Conservation (phyloP, 2,113 vertebrate genomes). For the Scortum barcoo region DNA sequence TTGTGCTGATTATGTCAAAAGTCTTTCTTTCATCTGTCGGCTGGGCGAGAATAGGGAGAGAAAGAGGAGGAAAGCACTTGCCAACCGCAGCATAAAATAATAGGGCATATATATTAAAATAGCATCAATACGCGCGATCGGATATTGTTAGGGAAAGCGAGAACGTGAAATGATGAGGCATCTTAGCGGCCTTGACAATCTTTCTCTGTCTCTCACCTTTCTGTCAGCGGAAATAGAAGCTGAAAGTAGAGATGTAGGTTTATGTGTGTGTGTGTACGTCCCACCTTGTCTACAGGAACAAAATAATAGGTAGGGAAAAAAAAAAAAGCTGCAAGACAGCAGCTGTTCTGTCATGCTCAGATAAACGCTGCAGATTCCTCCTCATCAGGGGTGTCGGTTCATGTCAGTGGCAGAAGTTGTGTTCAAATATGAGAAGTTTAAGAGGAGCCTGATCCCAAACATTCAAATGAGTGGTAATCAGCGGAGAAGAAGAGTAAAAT, state of each 20-base stretch:
- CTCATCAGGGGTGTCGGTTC: constrained; percentile 19
- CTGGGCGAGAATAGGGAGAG: constrained; percentile 1
- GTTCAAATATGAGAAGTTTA: constrained; percentile 18
- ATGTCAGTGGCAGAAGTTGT: constrained; percentile 20
- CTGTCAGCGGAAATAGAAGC: constrained; percentile 64
- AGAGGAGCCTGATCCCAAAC: constrained; percentile 4
- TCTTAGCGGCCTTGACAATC: constrained; percentile 45
- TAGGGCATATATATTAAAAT: constrained; percentile 57
- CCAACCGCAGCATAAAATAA: constrained; percentile 62
- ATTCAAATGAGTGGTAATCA: constrained; percentile 1
- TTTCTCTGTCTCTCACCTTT: constrained; percentile 38
- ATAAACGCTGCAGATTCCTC: constrained; percentile 43
- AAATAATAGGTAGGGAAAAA: constrained; percentile 39
- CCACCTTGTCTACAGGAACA: constrained; percentile 22
- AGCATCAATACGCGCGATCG: constrained; percentile 54
- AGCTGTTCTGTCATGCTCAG: constrained; percentile 53
- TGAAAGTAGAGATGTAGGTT: constrained; percentile 39
- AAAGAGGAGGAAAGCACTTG: constrained; percentile 22
- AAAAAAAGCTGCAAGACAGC: constrained; percentile 37
- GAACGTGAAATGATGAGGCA: constrained; percentile 55
- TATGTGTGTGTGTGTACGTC: constrained; percentile 14
- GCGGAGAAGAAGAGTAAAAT: neutral
- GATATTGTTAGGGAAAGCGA: constrained; percentile 43
- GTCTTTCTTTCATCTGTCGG: constrained; percentile 59
- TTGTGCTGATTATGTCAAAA: constrained; percentile 79